Evolutionary conservation across 2,888 invertebrate species (phyloP), one percentile per base, ranked within the genome.

Genomic region (Atherix ibis): DNA sequence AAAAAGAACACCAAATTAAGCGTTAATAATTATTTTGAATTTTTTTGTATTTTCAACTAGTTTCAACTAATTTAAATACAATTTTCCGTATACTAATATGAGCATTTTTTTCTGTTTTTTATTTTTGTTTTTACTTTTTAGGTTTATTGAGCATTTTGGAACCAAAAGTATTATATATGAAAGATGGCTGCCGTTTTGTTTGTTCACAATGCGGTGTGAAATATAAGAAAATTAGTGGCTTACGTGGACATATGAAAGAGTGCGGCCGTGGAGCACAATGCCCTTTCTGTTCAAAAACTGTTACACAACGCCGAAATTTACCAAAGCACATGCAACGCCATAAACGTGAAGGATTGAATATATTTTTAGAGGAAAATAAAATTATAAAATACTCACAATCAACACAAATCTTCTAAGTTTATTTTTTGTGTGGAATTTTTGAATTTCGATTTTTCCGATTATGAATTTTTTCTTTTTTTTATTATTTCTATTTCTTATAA

Each of bases 81-180:
- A n/a, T n/a, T 16, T 26, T 27, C 26, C 17, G 37, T 38, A 29
- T 31, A 43, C 46, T 50, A 47, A 50, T 42, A 47, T n/a, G n/a
- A n/a, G n/a, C n/a, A n/a, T n/a, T n/a, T n/a, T n/a, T n/a, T n/a
- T n/a, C n/a, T n/a, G n/a, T n/a, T n/a, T n/a, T n/a, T n/a, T n/a
- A n/a, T n/a, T n/a, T n/a, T n/a, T n/a, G 44, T 43, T 37, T 41
- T 48, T 34, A 46, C 44, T 44, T 48, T 50, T 43, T 49, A 50
- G 50, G 46, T 46, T 4, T 18, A 12, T 17, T 32, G 19, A 10
- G 9, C 13, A 18, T 18, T 15, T 16, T 35, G 2, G 38, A 41
- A 24, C 46, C 45, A 24, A 43, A 43, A 27, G 37, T 46, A 15
- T 37, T 49, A 10, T 40, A 43, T 18, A 48, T 49, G 48, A 44